phyloP scores from a whole-genome alignment of 2,888 invertebrate genomes.

The Drosophila ustulata region DNA sequence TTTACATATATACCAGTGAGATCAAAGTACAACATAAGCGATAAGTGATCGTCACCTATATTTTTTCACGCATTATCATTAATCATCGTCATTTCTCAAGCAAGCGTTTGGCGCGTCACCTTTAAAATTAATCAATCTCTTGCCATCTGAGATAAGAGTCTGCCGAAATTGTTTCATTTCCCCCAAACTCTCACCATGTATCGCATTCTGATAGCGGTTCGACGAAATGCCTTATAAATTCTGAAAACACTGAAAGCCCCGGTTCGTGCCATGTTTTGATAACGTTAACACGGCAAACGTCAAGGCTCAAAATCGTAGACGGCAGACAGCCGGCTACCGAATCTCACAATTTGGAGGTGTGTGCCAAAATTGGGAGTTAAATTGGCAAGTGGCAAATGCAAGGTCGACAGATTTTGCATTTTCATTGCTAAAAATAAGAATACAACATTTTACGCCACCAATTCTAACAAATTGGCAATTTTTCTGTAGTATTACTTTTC shows the following conservation, averaged over 20 bases:
- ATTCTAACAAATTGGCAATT: slow-evolving; percentile 43
- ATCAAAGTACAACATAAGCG: not conserved
- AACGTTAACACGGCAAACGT: slow-evolving; percentile 16
- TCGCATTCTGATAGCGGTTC: slow-evolving; percentile 35
- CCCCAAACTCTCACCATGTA: slow-evolving; percentile 44
- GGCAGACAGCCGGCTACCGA: not conserved
- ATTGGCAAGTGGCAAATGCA: slow-evolving; percentile 12
- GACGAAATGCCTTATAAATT: slow-evolving; percentile 34
- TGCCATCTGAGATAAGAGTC: slow-evolving; percentile 42
- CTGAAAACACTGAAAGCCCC: slow-evolving; percentile 46
- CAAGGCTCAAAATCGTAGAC: slow-evolving; percentile 2
- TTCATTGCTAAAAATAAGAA: slow-evolving; percentile 4
- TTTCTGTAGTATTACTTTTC: not conserved
- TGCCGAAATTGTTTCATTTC: slow-evolving; percentile 42
- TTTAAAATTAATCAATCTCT: slow-evolving; percentile 12
- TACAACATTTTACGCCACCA: not conserved
- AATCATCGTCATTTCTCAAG: not conserved
- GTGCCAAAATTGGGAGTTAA: slow-evolving; percentile 2
- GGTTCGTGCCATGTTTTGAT: slow-evolving; percentile 24
- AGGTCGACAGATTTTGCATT: slow-evolving; percentile 41
- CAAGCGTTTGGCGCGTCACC: not conserved
- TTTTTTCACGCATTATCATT: not conserved
- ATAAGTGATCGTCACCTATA: not conserved
- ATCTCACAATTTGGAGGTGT: slow-evolving; percentile 1
- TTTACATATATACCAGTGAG: not conserved